Evolutionary conservation across 1,140 invertebrate genomes (phyloP).

Genomic region (Bacillus rossius): DNA sequence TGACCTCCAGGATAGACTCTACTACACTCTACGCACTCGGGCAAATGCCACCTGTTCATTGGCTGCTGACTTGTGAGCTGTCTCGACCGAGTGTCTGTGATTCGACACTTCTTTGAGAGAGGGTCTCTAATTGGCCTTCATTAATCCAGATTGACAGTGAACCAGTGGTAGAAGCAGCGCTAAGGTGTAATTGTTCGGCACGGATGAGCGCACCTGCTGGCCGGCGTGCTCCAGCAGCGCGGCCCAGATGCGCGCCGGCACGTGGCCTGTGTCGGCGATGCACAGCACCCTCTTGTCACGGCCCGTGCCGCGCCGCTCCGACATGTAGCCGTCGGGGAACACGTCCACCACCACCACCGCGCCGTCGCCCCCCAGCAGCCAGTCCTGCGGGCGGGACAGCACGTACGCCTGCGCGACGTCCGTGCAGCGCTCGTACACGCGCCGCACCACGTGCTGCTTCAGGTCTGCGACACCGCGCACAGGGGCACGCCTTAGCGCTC

Average conservation of each 20-base stretch:
- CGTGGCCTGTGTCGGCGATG: constrained; percentile 41
- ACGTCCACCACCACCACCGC: constrained; percentile 45
- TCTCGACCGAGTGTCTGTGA: too few relatives aligned
- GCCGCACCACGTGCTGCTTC: constrained; percentile 42
- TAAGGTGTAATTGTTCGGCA: too few relatives aligned
- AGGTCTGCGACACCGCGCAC: constrained; percentile 34
- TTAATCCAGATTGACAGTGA: too few relatives aligned
- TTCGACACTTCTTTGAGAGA: too few relatives aligned
- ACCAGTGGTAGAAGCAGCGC: too few relatives aligned
- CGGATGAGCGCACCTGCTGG: too few relatives aligned
- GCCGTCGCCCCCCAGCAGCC: constrained; percentile 40
- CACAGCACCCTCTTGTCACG: constrained; percentile 46
- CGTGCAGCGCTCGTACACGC: constrained; percentile 42
- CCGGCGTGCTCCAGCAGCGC: constrained; percentile 18
- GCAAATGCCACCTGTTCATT: too few relatives aligned
- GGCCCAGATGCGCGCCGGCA: constrained; percentile 30
- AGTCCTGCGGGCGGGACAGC: constrained; percentile 39
- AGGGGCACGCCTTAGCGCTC: background rate
- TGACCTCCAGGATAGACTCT: too few relatives aligned
- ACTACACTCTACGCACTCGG: too few relatives aligned
- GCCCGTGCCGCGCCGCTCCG: constrained; percentile 29
- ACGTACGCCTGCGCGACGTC: constrained; percentile 41
- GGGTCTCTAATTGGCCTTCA: too few relatives aligned
- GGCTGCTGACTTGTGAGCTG: too few relatives aligned
- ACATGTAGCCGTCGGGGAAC: constrained; percentile 45